Percentiles rank a stretch among this genome's conserved stretches.
Conservation (phyloP, 2,888 invertebrate genomes). For the Phrixothrix hirtus region DNA sequence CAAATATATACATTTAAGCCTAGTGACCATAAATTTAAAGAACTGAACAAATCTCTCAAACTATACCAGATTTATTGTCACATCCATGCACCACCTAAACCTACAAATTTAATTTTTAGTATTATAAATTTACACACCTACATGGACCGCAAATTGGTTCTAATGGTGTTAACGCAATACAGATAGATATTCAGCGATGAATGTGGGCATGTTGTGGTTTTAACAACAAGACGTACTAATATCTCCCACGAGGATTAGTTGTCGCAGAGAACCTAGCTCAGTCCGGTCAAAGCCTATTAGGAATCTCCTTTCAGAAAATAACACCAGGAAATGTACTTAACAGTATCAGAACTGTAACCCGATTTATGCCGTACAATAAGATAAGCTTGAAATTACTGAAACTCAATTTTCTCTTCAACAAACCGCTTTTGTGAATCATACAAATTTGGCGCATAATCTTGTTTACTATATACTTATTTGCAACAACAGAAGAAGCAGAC, state of each 20-base stretch:
- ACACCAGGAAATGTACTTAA: constrained; percentile 30
- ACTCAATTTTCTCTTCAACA: constrained; percentile 16
- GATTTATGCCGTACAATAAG: constrained; percentile 23
- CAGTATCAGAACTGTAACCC: constrained; percentile 22
- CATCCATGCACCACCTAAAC: no score
- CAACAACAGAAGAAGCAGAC: constrained; percentile 4
- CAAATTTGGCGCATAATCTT: constrained; percentile 16
- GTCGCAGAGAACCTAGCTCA: constrained; percentile 32
- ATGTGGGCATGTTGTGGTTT: constrained; percentile 42
- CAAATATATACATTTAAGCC: no score
- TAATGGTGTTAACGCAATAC: constrained; percentile 36
- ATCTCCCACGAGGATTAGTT: constrained; percentile 44
- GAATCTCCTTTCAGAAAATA: constrained; percentile 34
- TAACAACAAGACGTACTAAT: constrained; percentile 44
- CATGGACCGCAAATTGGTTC: constrained; percentile 32
- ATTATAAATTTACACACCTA: constrained; percentile 10
- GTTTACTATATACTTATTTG: constrained; percentile 7
- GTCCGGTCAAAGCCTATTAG: constrained; percentile 42
- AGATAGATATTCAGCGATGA: constrained; percentile 39
- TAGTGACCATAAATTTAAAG: no score
- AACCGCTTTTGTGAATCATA: constrained; percentile 11
- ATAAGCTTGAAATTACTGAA: constrained; percentile 16
- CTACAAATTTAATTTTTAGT: constrained; percentile 16
- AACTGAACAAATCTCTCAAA: no score
- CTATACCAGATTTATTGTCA: no score